These are phyloP conservation scores for Drosophila tani DNA, from an alignment of 1,140 invertebrate genomes.

Conservation along the genomic window DNA sequence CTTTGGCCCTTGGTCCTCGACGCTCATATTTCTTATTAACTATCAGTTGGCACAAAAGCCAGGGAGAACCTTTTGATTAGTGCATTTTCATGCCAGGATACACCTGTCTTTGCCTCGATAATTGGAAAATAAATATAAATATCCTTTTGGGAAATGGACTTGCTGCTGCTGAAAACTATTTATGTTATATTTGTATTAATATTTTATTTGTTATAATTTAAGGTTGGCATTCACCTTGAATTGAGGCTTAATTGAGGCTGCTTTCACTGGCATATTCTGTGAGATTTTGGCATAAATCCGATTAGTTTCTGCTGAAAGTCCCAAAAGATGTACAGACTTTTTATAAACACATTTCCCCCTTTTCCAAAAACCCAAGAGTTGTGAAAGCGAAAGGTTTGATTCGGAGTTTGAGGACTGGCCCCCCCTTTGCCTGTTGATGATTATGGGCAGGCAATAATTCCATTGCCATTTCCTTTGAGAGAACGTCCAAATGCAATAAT, in stretches of 20 bases:
- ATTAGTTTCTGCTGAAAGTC: constrained; percentile 1
- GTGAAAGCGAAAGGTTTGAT: background rate
- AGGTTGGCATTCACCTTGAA: background rate
- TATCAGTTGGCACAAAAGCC: constrained; percentile 36
- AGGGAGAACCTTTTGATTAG: constrained; percentile 47
- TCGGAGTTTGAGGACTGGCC: background rate
- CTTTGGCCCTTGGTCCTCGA: constrained; percentile 5
- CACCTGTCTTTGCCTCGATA: background rate
- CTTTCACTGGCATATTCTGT: background rate
- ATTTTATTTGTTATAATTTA: background rate
- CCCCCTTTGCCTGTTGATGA: constrained; percentile 30
- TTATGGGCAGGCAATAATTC: constrained; percentile 57
- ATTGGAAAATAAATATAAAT: background rate
- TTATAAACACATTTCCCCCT: background rate
- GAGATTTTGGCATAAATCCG: background rate
- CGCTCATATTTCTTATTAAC: constrained; percentile 56
- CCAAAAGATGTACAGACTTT: background rate
- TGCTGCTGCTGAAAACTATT: background rate
- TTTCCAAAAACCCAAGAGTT: background rate
- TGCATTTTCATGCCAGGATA: constrained; percentile 40
- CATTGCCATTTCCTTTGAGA: constrained; percentile 46
- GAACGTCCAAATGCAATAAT: constrained; percentile 70
- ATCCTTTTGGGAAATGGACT: background rate
- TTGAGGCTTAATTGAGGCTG: background rate
- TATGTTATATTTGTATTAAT: background rate